Base-by-base conservation (phyloP, 2,113 vertebrate species). In the Salminus brasiliensis region DNA sequence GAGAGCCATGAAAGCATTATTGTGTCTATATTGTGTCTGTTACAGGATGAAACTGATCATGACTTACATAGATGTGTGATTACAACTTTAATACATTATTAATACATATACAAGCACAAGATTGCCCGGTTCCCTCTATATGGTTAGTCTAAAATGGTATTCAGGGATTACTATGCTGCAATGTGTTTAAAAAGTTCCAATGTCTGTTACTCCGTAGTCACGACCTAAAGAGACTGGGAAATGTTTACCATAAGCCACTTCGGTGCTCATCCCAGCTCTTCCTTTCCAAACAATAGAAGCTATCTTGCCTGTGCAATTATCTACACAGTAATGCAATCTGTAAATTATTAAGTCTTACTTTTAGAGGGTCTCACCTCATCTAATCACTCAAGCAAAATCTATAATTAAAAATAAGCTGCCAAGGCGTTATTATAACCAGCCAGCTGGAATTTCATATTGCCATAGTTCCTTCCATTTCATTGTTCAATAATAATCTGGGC, bases 271-370 rank as follows among this genome's bases (percentile, higher is more conserved):
- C 77, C 32, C 78, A 32, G 10, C 69, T 71, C 11, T 18, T 16
- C 21, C 36, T 16, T 34, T 16, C 60, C 25, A 70, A 27, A 78
- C 83, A 84, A 71, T 52, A 81, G 82, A 63, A 74, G 68, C 84
- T 79, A 85, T 85, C 76, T 89, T 86, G 78, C 67, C 74, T 59
- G 60, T 78, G 82, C 88, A 90, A 92, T 91, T 81, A 88, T 88
- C 85, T 88, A 84, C 75, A 86, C 87, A 87, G 88, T 85, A 91
- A 91, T 91, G 88, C 86, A 89, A 91, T 83, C 80, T 85, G 86
- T 91, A 91, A 93, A 93, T 92, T 90, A 93, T 92, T 89, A 89
- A 92, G 71, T 83, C 78, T 75, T 66, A 82, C 85, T 87, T 90
- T 85, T 88, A 91, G 86, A 86, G n/a, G 84, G 88, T 83, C 88